These are phyloP conservation scores for Lophius piscatorius DNA, from an alignment of 2,113 vertebrate genomes.

Conservation along the genomic window DNA sequence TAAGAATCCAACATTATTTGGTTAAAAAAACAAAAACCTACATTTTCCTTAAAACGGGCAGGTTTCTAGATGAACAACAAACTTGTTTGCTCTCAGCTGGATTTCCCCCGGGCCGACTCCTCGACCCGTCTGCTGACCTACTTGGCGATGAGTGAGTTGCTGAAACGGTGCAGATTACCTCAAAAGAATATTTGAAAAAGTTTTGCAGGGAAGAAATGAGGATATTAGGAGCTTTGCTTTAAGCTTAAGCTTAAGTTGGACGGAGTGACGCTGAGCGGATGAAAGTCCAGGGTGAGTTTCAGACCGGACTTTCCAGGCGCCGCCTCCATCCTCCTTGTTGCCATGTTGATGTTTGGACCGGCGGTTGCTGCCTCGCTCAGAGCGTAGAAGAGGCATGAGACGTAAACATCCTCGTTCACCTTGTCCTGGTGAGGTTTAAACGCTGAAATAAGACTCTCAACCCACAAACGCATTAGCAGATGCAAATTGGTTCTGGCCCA, in stretches of 20 bases:
- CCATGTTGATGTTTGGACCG: constrained; percentile 27
- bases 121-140: constrained; percentile 59
- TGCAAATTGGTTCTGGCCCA: constrained; percentile 24
- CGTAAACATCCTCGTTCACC: too few relatives aligned
- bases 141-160: constrained; percentile 35
- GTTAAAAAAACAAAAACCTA: too few relatives aligned
- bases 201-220: constrained; percentile 20
- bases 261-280: constrained; percentile 27
- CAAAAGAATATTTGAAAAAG: constrained; percentile 22
- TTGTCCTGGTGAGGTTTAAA: neutral
- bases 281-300: too few relatives aligned
- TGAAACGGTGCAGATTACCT: constrained; percentile 25
- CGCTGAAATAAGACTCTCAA: constrained; percentile 28
- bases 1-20: too few relatives aligned
- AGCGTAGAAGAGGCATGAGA: too few relatives aligned
- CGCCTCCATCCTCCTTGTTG: constrained; percentile 19
- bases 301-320: neutral
- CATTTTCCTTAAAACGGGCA: too few relatives aligned
- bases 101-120: constrained; percentile 41
- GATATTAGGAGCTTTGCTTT: constrained; percentile 16
- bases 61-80: constrained; percentile 41
- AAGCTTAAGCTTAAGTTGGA: constrained; percentile 51
- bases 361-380: constrained; percentile 23
- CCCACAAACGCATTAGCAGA: constrained; percentile 40
- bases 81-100: constrained; percentile 59